These are phyloP conservation scores for Phoronis australis DNA, from an alignment of 2,888 invertebrate species.

Conservation along the genomic window DNA sequence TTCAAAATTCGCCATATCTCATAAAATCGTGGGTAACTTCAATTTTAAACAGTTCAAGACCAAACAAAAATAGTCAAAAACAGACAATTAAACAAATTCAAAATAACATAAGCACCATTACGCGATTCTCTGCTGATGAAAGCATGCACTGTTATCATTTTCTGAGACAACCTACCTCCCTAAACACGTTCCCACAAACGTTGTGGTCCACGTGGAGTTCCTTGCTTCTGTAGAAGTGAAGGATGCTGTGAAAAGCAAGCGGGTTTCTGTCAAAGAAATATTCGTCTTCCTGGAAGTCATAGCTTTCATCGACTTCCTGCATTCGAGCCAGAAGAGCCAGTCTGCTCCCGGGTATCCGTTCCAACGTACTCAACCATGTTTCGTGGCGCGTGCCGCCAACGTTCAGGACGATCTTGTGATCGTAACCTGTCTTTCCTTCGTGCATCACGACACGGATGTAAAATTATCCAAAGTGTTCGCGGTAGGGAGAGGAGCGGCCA, in stretches of 20 bases:
- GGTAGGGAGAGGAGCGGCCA: too few species aligned
- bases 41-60: too few species aligned
- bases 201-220: constrained; percentile 47
- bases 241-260: constrained; percentile 37
- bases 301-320: constrained; percentile 39
- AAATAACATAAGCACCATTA: too few species aligned
- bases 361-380: constrained; percentile 36
- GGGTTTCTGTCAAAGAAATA: constrained; percentile 50
- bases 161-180: constrained; percentile 30
- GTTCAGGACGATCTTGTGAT: constrained; percentile 32
- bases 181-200: constrained; percentile 47
- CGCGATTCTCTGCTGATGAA: neutral
- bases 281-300: constrained; percentile 34
- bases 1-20: too few species aligned
- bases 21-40: too few species aligned
- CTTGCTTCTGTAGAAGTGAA: constrained; percentile 44
- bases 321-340: constrained; percentile 36
- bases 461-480: too few species aligned
- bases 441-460: too few species aligned
- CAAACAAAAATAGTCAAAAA: too few species aligned
- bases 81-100: too few species aligned
- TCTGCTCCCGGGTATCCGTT: constrained; percentile 35
- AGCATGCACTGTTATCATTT: neutral
- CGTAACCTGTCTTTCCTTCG: constrained; percentile 2
- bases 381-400: constrained; percentile 44